Evolutionary conservation across 2,888 invertebrate genomes (phyloP).

Genomic region (Nephrotoma appendiculata): DNA sequence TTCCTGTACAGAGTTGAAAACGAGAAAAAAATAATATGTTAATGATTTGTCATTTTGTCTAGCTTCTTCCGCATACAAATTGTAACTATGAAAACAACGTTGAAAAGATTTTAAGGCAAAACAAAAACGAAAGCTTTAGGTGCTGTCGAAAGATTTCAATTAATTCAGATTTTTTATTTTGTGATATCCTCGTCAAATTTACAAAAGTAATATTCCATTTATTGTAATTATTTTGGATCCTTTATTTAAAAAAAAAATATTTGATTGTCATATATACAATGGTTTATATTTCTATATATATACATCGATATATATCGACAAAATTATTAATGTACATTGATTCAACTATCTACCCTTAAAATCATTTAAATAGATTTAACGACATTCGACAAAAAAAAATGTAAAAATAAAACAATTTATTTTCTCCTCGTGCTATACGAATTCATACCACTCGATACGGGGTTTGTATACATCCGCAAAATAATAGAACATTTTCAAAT

Average conservation of each 20-base stretch:
- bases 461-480: background rate
- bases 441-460: background rate
- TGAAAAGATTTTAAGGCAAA: background rate
- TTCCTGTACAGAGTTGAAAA: too few species aligned
- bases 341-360: background rate
- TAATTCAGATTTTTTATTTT: background rate
- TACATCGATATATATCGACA: background rate
- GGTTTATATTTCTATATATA: background rate
- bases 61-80: too few species aligned
- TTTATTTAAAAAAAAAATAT: background rate
- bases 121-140: background rate
- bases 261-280: background rate
- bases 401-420: background rate
- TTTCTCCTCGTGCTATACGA: background rate
- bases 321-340: background rate
- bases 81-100: background rate
- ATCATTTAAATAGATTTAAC: background rate
- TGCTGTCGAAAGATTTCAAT: background rate
- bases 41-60: too few species aligned
- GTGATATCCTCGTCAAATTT: background rate
- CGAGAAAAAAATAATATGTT: too few species aligned
- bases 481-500: background rate
- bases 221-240: background rate
- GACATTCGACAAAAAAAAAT: background rate
- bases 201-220: background rate